Conservation (phyloP, 35 echinoderm and acorn worm species). For the Ophiothrix spiculata region DNA sequence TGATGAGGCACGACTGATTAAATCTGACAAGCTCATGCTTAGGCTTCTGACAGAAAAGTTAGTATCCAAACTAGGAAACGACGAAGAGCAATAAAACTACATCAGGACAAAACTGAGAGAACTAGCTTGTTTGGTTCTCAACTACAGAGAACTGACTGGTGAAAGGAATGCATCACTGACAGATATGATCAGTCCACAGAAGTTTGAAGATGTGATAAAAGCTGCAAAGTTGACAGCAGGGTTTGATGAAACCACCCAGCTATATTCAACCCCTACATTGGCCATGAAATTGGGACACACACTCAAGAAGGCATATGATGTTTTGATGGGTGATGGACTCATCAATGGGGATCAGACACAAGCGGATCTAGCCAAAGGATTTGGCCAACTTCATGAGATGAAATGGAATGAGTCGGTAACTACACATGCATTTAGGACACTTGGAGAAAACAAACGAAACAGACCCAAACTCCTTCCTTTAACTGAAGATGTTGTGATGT, state of each 20-base stretch:
- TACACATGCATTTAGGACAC: conserved; percentile 24
- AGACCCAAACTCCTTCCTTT: conserved; percentile 39
- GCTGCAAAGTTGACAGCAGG: conserved; percentile 42
- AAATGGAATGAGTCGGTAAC: conserved; percentile 38
- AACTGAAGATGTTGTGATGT: conserved; percentile 28
- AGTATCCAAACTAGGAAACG: conserved; percentile 25
- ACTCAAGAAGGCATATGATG: conserved; percentile 38
- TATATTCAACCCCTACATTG: conserved; percentile 51
- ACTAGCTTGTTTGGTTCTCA: conserved; percentile 3
- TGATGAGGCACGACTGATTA: conserved; percentile 25
- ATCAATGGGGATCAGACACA: not conserved
- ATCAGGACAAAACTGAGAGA: conserved; percentile 38
- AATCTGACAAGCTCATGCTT: conserved; percentile 38
- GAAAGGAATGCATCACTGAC: not conserved
- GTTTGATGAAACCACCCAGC: conserved; percentile 32
- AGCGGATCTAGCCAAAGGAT: not conserved
- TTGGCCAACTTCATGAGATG: conserved; percentile 21
- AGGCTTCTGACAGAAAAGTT: conserved; percentile 24
- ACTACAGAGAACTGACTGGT: conserved; percentile 26
- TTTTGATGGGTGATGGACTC: conserved; percentile 38
- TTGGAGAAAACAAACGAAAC: conserved; percentile 28
- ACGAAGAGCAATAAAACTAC: conserved; percentile 40
- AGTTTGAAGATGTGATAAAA: conserved; percentile 9
- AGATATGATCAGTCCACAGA: conserved; percentile 38
- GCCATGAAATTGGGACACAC: conserved; percentile 50